phyloP scores from a whole-genome alignment of 1,140 invertebrate genomes.

The Pogonognathellus flavescens region DNA sequence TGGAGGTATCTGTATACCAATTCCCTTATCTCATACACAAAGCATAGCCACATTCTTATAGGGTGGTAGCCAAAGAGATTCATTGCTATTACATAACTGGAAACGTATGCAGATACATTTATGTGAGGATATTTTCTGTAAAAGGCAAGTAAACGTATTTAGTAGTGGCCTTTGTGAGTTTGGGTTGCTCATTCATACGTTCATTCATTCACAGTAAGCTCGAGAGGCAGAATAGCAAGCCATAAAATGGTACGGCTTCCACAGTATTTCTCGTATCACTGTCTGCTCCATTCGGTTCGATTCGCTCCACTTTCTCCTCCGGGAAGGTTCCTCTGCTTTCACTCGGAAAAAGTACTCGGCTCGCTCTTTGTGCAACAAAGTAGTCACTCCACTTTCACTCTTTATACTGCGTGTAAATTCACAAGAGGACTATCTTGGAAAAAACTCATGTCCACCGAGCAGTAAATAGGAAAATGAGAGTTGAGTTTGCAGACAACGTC shows the following conservation, averaged over 20 bases:
- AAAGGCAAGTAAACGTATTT: conserved; percentile 32
- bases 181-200: conserved; percentile 46
- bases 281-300: conserved; percentile 25
- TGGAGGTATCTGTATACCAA: no score
- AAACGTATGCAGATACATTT: not conserved
- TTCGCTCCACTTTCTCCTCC: conserved; percentile 43
- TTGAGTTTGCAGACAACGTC: conserved; percentile 10
- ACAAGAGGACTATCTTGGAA: conserved; percentile 37
- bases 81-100: conserved; percentile 17
- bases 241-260: conserved; percentile 14
- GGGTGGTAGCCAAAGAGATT: not conserved
- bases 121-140: conserved; percentile 5
- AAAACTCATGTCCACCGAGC: not conserved
- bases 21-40: no score
- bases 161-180: conserved; percentile 38
- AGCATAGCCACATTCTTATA: not conserved
- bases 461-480: conserved; percentile 10
- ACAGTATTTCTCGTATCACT: conserved; percentile 2
- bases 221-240: not conserved
- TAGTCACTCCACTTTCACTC: conserved; percentile 20
- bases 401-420: not conserved
- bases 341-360: conserved; percentile 29
- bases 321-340: conserved; percentile 30
- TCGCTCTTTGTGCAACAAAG: conserved; percentile 18
- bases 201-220: conserved; percentile 37